These are phyloP conservation scores for Sebastes oblongus DNA, from an alignment of 2,797 vertebrate genomes.

Conservation along the genomic window DNA sequence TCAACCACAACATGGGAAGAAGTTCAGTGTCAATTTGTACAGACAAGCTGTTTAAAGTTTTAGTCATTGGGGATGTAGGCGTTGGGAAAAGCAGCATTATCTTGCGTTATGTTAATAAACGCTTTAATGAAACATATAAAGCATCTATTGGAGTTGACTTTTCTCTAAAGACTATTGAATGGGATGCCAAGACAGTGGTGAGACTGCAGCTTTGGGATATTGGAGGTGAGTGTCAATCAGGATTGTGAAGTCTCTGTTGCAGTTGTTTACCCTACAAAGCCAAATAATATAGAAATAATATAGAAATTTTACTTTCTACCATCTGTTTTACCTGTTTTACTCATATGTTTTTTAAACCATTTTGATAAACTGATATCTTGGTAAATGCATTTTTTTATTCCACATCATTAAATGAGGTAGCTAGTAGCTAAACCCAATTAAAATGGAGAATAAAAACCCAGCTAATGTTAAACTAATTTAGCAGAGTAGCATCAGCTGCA, in stretches of 20 bases:
- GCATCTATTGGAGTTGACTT: slow-evolving; percentile 87
- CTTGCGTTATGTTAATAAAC: slow-evolving; percentile 83
- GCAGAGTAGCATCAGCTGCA: neutral
- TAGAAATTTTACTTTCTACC: neutral
- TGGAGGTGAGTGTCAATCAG: slow-evolving; percentile 77
- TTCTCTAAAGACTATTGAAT: slow-evolving; percentile 85
- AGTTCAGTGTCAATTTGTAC: slow-evolving; percentile 39
- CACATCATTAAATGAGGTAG: neutral
- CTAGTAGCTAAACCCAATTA: neutral
- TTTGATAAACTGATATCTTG: neutral
- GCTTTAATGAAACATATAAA: slow-evolving; percentile 85
- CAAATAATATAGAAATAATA: neutral
- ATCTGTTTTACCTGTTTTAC: too few relatives aligned
- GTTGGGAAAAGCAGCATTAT: slow-evolving; percentile 89
- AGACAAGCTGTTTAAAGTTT: slow-evolving; percentile 86
- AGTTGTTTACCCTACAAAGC: neutral
- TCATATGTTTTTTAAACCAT: too few relatives aligned
- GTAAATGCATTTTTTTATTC: neutral
- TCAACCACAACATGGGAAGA: neutral
- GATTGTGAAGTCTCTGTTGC: neutral
- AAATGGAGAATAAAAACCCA: neutral
- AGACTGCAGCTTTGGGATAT: slow-evolving; percentile 90
- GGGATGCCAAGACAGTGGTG: slow-evolving; percentile 84
- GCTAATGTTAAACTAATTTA: neutral
- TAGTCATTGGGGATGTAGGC: slow-evolving; percentile 85